Percentiles rank a stretch among this genome's conserved stretches.
Conservation (phyloP, 2,888 invertebrate species). For the Drosophila testacea region DNA sequence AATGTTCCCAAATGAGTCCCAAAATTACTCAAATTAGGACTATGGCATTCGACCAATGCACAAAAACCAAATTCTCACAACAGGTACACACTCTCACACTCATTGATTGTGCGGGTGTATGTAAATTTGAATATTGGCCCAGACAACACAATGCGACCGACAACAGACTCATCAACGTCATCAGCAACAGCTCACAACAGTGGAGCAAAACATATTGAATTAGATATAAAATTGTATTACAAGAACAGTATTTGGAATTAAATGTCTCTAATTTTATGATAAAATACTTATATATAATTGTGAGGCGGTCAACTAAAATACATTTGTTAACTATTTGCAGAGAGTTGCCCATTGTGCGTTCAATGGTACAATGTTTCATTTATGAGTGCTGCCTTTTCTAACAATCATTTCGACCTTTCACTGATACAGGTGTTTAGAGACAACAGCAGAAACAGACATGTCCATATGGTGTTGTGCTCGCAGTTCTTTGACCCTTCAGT, state of each 20-base stretch:
- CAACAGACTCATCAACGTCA: constrained; percentile 39
- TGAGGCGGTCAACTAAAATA: neutral
- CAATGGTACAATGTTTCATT: neutral
- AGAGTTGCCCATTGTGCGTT: constrained; percentile 3
- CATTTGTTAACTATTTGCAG: neutral
- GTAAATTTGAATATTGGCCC: constrained; percentile 43
- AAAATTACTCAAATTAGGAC: constrained; percentile 68
- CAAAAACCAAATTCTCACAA: constrained; percentile 27
- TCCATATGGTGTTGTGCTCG: constrained; percentile 27
- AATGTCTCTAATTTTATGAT: neutral
- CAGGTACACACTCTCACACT: constrained; percentile 1
- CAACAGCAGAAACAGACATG: constrained; percentile 9
- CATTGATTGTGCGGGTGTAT: constrained; percentile 24
- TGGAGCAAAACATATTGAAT: neutral
- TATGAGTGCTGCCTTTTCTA: neutral
- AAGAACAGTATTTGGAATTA: neutral
- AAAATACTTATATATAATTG: neutral
- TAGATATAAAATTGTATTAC: neutral
- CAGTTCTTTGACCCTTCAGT: constrained; percentile 38
- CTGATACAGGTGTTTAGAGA: neutral
- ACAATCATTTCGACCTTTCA: neutral
- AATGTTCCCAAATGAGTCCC: constrained; percentile 67
- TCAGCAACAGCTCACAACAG: constrained; percentile 9
- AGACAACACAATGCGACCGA: constrained; percentile 28
- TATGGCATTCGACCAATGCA: constrained; percentile 27